Conservation (phyloP, 2,888 invertebrate genomes). For the Andrena bicolor region DNA sequence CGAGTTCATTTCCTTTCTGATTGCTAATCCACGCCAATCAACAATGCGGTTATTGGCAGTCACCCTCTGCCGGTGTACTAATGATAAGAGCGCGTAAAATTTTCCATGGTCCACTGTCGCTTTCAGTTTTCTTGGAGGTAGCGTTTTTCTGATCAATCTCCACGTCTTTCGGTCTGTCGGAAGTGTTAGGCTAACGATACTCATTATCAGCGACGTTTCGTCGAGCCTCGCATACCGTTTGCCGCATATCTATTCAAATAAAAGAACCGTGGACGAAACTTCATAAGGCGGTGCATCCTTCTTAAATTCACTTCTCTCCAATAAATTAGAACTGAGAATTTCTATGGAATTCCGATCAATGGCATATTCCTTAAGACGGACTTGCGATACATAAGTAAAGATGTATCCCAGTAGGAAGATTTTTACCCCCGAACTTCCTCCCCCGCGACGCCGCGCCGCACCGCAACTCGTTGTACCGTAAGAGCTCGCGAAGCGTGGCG, state of each 20-base stretch:
- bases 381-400: too few species aligned
- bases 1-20: constrained; percentile 60
- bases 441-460: constrained; percentile 1
- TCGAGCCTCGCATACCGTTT: constrained; percentile 11
- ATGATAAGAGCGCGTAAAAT: constrained; percentile 1
- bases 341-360: background rate
- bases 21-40: constrained; percentile 30
- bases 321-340: background rate
- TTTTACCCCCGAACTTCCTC: constrained; percentile 25
- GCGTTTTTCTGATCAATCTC: background rate
- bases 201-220: background rate
- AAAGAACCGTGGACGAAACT: background rate
- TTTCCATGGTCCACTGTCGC: background rate
- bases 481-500: constrained; percentile 72
- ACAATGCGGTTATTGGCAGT: constrained; percentile 12
- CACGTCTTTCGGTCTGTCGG: background rate
- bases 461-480: constrained; percentile 49
- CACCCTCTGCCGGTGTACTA: background rate
- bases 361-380: background rate
- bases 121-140: background rate
- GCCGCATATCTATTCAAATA: constrained; percentile 11
- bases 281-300: constrained; percentile 13
- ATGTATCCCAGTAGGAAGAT: background rate
- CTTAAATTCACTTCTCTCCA: background rate
- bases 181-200: background rate